Evolutionary conservation across 2,888 invertebrate genomes (phyloP).

Genomic region (Heliconius charithonia): DNA sequence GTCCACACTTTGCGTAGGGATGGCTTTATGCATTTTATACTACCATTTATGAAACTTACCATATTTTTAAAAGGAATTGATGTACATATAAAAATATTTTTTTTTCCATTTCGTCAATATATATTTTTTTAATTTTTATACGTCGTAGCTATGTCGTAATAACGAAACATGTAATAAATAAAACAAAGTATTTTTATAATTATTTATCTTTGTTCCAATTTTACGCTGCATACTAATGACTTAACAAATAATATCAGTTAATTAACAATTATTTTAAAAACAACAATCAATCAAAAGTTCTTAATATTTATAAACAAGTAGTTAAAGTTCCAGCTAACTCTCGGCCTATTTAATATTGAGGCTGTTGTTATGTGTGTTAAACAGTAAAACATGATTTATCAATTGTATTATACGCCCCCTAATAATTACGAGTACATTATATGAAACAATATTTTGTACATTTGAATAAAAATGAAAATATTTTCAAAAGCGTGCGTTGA

Average conservation of each 20-base stretch:
- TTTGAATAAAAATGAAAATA: not conserved
- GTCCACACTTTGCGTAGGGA: constrained; percentile 25
- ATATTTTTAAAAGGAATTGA: not conserved
- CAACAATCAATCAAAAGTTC: too few relatives aligned
- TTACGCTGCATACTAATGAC: too few relatives aligned
- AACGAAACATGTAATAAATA: too few relatives aligned
- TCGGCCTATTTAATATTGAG: constrained; percentile 26
- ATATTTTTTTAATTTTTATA: not conserved
- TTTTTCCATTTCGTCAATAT: not conserved
- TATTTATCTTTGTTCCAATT: too few relatives aligned
- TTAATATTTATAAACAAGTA: not conserved
- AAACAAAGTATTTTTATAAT: too few relatives aligned
- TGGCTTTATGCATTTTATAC: constrained; percentile 21
- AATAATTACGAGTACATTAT: not conserved
- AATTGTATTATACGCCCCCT: not conserved
- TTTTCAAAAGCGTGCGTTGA: not conserved
- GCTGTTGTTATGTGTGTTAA: not conserved
- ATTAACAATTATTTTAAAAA: too few relatives aligned
- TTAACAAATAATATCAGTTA: too few relatives aligned
- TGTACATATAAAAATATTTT: not conserved
- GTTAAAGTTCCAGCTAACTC: not conserved
- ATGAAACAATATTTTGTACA: constrained; percentile 7
- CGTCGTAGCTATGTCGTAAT: too few relatives aligned
- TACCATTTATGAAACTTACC: not conserved
- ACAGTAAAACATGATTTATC: constrained; percentile 21